Conservation (phyloP, 2,113 vertebrate genomes). For the Meles meles region DNA sequence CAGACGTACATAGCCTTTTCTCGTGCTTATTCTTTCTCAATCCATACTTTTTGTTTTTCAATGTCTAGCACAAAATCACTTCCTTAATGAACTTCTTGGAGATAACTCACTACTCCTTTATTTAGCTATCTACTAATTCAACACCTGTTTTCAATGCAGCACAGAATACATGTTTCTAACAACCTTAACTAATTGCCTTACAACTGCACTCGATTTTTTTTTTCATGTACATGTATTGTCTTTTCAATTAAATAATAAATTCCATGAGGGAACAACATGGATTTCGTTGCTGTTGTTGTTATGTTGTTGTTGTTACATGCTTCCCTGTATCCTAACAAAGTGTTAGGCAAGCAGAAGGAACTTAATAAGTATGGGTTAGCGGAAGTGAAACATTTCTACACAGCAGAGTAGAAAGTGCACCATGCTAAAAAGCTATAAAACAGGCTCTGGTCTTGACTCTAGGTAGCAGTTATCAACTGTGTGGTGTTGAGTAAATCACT, state of each 20-base stretch:
- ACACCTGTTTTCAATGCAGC: not conserved
- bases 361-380: not conserved
- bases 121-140: not conserved
- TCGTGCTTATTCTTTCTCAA: not conserved
- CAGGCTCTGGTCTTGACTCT: not conserved
- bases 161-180: not conserved
- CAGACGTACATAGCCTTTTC: not conserved
- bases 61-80: not conserved
- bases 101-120: not conserved
- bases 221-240: not conserved
- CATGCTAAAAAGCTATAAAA: not conserved
- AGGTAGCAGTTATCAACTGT: not conserved
- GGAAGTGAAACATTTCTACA: not conserved
- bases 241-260: slow-evolving; percentile 27
- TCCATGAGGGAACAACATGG: not conserved
- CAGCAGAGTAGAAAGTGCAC: not conserved
- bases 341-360: not conserved
- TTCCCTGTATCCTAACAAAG: not conserved
- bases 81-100: not conserved
- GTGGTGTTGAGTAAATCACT: not conserved
- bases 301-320: not conserved
- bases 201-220: not conserved
- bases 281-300: not conserved
- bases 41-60: not conserved
- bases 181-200: slow-evolving; percentile 16